Conservation (phyloP, 1,140 invertebrate species). For the Anoplolepis gracilipes region DNA sequence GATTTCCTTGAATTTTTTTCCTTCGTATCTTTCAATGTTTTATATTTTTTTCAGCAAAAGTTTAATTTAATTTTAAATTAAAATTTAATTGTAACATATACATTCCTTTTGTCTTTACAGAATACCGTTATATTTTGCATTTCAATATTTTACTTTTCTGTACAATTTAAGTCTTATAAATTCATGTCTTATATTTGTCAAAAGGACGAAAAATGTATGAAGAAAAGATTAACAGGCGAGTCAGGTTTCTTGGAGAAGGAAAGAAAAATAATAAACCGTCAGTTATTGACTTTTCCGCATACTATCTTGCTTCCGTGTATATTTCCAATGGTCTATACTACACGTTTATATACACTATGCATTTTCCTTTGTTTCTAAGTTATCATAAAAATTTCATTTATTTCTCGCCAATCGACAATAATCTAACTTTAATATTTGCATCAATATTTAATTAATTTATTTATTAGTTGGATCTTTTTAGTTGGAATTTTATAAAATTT, state of each 20-base stretch:
- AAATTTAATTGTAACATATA: too few relatives aligned
- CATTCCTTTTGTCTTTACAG: background rate
- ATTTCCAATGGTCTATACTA: constrained; percentile 33
- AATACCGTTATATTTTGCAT: background rate
- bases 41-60: background rate
- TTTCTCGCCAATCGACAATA: background rate
- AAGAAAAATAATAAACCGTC: constrained; percentile 34
- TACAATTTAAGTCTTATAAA: background rate
- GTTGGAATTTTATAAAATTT: too few relatives aligned
- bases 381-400: background rate
- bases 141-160: background rate
- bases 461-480: background rate
- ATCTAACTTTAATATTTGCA: background rate
- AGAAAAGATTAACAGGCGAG: background rate
- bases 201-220: background rate
- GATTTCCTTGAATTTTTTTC: background rate
- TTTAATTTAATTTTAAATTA: too few relatives aligned
- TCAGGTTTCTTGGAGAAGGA: background rate
- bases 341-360: constrained; percentile 6
- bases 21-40: background rate
- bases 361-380: background rate
- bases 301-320: constrained; percentile 39
- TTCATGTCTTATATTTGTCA: background rate
- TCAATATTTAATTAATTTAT: background rate
- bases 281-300: constrained; percentile 54